Base-by-base conservation (phyloP, 2,797 vertebrate genomes). In the Sciaenops ocellatus region DNA sequence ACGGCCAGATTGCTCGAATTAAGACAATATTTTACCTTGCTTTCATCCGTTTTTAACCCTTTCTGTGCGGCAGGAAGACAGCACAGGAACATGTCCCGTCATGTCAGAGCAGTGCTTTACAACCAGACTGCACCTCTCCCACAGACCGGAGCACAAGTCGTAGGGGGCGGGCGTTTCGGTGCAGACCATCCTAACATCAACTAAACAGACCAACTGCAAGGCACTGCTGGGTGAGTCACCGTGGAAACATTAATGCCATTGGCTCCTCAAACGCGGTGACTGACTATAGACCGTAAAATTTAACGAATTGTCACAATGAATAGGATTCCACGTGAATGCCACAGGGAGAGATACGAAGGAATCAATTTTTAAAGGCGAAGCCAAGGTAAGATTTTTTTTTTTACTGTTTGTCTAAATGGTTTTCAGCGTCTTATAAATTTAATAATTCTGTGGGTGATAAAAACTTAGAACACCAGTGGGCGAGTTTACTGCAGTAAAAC, bases 71-170 rank as follows among this genome's bases (percentile, higher is more conserved):
- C 72, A 79, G 76, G 75, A 85, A 73, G 71, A 42, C 56, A 1
- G 51, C 3, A 59, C 62, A 79, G 85, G 92, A 89, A 94, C 94
- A 94, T 94, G 93, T 76, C 91, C 90, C 52, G 79, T 94, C 94
- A 95, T 94, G 94, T 94, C 83, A 86, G 87, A 69, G 76, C 80
- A 28, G 51, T 8, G 70, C 63, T 71, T 44, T 69, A 76, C 69
- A 74, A 61, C 60, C 78, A 73, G 60, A 24, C 73, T 51, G 69
- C 55, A 57, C 57, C 71, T 64, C 77, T 75, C 48, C 26, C 72
- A 61, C 42, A 76, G 69, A 77, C 15, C 62, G 50, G 62, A 59
- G 84, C 44, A 24, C 17, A 42, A 62, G 71, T 56, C 0, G 50
- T 44, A 70, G 76, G 69, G 69, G 91, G 85, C 9, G 81, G 87